Percentiles rank a stretch among this genome's conserved stretches.
Conservation (phyloP, 2,113 vertebrate species). For the Ictalurus furcatus region DNA sequence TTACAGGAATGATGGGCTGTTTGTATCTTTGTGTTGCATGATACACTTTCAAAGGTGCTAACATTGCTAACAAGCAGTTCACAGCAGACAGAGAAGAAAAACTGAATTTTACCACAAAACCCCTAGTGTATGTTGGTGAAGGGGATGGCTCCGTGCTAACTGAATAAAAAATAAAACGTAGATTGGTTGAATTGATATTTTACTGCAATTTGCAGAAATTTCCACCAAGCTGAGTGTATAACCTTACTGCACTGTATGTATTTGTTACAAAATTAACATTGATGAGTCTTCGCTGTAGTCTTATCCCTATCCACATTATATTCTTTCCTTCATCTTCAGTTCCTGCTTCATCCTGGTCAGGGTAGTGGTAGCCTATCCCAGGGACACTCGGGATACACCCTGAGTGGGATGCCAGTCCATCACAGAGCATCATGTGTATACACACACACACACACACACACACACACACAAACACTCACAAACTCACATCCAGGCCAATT, state of each 20-base stretch:
- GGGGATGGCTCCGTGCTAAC: not conserved
- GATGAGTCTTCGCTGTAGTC: no score
- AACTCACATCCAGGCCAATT: no score
- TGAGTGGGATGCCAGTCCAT: no score
- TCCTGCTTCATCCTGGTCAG: not conserved
- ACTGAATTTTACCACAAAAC: not conserved
- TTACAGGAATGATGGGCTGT: not conserved
- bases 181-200: not conserved
- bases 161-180: not conserved
- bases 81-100: not conserved
- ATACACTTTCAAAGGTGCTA: not conserved
- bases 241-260: not conserved
- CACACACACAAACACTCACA: no score
- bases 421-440: no score
- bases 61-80: not conserved
- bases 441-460: no score
- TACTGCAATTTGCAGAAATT: not conserved
- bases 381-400: no score
- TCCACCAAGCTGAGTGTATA: not conserved
- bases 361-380: not conserved
- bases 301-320: not conserved
- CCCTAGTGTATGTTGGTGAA: not conserved
- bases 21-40: not conserved
- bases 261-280: not conserved
- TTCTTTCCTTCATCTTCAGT: not conserved